A percentile compares a stretch with the other conserved stretches of the same genome.
Conservation (phyloP, 2,888 invertebrate species). For the Acronicta psi region DNA sequence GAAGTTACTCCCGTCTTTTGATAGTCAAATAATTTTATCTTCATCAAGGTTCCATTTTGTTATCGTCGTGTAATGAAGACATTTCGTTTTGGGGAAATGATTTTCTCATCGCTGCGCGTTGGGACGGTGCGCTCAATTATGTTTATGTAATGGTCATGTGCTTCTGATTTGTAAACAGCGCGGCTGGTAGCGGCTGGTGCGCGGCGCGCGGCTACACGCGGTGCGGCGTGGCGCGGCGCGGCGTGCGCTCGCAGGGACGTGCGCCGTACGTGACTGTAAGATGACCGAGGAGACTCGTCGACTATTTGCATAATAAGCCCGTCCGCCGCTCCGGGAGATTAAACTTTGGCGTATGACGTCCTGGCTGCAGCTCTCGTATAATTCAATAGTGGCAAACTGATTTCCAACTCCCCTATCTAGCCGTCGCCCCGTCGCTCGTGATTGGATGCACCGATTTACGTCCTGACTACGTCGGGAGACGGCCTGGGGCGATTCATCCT, state of each 20-base stretch:
- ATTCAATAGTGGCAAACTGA: conserved; percentile 88
- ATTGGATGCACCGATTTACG: conserved; percentile 80
- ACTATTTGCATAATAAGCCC: conserved; percentile 87
- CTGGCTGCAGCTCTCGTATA: conserved; percentile 83
- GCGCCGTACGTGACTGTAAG: conserved; percentile 77
- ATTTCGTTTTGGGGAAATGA: conserved; percentile 61
- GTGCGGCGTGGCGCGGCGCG: conserved; percentile 51
- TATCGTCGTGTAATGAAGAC: conserved; percentile 73
- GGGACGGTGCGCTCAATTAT: conserved; percentile 41
- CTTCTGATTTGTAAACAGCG: conserved; percentile 45
- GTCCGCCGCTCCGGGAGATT: conserved; percentile 84
- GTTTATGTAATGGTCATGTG: conserved; percentile 34
- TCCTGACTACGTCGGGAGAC: conserved; percentile 59
- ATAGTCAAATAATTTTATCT: conserved; percentile 84
- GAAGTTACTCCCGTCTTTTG: conserved; percentile 79
- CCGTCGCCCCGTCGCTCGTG: conserved; percentile 65
- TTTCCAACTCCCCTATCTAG: conserved; percentile 77
- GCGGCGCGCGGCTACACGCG: conserved; percentile 22
- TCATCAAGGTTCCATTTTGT: conserved; percentile 73
- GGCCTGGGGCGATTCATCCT: conserved; percentile 69
- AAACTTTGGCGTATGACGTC: conserved; percentile 86
- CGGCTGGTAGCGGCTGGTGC: conserved; percentile 28
- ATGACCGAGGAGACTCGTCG: conserved; percentile 79
- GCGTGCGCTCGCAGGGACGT: conserved; percentile 37
- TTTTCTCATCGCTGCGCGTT: conserved; percentile 37